Evolutionary conservation across 1,140 invertebrate species (phyloP), one percentile per base, ranked within the genome.

Genomic region (Harpegnathos saltator): DNA sequence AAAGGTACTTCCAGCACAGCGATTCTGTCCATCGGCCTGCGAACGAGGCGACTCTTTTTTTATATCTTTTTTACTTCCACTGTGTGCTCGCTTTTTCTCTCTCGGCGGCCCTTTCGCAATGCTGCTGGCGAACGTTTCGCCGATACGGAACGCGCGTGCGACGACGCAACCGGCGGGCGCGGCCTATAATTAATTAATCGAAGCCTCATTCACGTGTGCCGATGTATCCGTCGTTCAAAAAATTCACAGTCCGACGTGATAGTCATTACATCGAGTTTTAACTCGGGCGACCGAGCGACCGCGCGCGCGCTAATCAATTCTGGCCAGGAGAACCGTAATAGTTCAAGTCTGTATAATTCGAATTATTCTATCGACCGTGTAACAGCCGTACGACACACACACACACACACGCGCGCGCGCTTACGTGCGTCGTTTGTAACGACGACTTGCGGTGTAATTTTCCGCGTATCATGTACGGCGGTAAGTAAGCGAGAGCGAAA

Each of bases 21-120:
- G 75, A 80, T 80, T 80, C 75, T 80, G 75, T 80, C 75, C 75
- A 80, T 80, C 65, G 75, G 69, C 69, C 75, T 80, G 75, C 75
- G 52, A 80, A 80, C 75, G 75, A 80, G 75, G 69, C 65, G 52
- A 44, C 3, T 33, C 5, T 33, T 33, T 69, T 77, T 78, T 68
- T n/a, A n/a, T n/a, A n/a, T n/a, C n/a, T 44, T 44, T 44, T 80
- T 80, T 48, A 52, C 50, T 15, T 29, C n/a, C 33, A 63, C 33
- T 17, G 26, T 22, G 26, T 22, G 63, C 63, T 69, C 65, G 52
- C 33, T 71, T 80, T 80, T 56, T 80, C 38, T 71, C 63, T 78
- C 29, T 48, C 7, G 52, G 59, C 65, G 59, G 59, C 33, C 65
- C 65, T 71, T 80, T 69, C 65, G 75, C 22, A 78, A 68, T 78